Base-by-base conservation (phyloP, 2,113 vertebrate species). In the Otocyon megalotis region DNA sequence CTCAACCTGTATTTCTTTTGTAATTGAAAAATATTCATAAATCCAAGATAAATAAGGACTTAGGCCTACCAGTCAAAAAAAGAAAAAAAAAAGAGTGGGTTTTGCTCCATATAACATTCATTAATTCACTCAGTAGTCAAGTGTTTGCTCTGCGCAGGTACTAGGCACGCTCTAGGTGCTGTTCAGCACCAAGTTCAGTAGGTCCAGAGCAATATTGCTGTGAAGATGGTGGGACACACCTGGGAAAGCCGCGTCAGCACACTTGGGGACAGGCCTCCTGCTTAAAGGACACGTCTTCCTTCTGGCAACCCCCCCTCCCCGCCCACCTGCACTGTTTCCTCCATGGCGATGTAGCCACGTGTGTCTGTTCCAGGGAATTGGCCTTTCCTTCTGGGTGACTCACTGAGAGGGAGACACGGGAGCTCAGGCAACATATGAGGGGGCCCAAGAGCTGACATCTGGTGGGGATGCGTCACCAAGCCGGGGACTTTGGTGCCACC, bases 301-400 rank as follows among this genome's bases (percentile, higher is more conserved):
- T 17, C 32, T 37, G 54, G 82, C 8, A 19, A 35, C 20, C 76
- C 54, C 7, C 48, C 0, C 30, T 14, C 16, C 76, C 54, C 7
- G 32, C 0, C 30, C 15, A 26, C 35, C 56, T 69, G 79, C 0
- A 16, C 8, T 53, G 60, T 79, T 53, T 20, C 43, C 28, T 80
- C 35, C 43, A 6, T 1, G 0, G 77, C 5, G 20, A 53, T 0
- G 12, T 8, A 2, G 14, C 56, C 16, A 1, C n/a, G 8, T 6
- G 11, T 5, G 17, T 37, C 56, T 53, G 19, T 32, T 67, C 58
- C 58, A 71, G 62, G 50, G 72, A 79, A 37, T 50, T 72, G 50
- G 69, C n/a, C 15, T 67, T 58, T 58, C 80, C n/a, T 89, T 54
- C 63, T 14, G 10, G 24, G 20, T 48, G 80, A 76, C 35, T 90